These are phyloP conservation scores for Carpatolechia fugitivella DNA, from an alignment of 2,888 invertebrate genomes.

Conservation along the genomic window DNA sequence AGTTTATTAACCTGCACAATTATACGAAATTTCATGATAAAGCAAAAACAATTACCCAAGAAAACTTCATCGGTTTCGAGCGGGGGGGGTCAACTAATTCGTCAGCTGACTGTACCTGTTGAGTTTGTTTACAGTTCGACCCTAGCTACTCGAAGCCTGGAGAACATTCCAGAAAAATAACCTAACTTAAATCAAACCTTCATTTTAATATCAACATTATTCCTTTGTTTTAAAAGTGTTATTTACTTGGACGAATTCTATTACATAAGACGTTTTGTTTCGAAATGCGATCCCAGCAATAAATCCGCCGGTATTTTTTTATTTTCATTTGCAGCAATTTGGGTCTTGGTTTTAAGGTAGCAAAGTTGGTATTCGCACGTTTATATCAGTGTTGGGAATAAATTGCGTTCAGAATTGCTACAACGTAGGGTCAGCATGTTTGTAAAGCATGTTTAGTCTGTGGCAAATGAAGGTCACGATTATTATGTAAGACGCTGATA, in stretches of 20 bases:
- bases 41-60: too few relatives aligned
- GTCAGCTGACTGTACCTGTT: too few relatives aligned
- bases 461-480: not conserved
- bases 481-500: not conserved
- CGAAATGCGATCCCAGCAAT: conserved; percentile 2
- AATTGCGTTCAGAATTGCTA: conserved; percentile 1
- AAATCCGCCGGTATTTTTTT: not conserved
- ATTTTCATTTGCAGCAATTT: not conserved
- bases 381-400: not conserved
- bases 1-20: too few relatives aligned
- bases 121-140: conserved; percentile 56
- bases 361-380: not conserved
- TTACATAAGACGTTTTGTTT: not conserved
- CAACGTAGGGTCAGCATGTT: conserved; percentile 3
- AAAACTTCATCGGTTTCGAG: too few relatives aligned
- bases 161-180: conserved; percentile 44
- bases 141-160: conserved; percentile 36
- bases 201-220: not conserved
- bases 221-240: not conserved
- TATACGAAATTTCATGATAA: too few relatives aligned
- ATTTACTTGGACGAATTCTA: not conserved
- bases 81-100: too few relatives aligned
- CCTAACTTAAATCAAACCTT: not conserved
- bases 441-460: not conserved
- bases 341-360: not conserved